These are phyloP conservation scores for Brotogeris chrysoptera DNA, from an alignment of 2,797 vertebrate genomes.

Conservation along the genomic window DNA sequence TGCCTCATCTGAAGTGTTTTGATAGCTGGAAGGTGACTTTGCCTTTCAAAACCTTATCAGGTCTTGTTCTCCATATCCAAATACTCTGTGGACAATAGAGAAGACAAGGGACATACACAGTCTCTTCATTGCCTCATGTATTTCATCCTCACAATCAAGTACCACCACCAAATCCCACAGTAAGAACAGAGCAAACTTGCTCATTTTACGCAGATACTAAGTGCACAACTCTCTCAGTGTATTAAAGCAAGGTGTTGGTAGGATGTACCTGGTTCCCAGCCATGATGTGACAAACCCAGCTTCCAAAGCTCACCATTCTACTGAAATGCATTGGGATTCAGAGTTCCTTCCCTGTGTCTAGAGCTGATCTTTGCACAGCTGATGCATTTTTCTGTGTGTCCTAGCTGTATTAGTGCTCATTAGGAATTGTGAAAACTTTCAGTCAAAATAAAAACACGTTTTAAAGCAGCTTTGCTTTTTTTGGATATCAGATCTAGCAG, in stretches of 20 bases:
- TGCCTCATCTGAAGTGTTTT: constrained; percentile 47
- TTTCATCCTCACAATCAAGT: not conserved
- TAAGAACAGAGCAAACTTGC: not conserved
- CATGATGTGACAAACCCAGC: not conserved
- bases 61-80: not conserved
- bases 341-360: not conserved
- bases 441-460: constrained; percentile 25
- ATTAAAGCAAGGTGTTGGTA: not conserved
- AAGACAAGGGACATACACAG: not conserved
- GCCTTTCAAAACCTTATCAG: constrained; percentile 34
- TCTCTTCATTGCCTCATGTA: accelerated
- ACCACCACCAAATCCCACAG: not conserved
- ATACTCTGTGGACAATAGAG: not conserved
- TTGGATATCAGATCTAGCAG: constrained; percentile 24
- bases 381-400: constrained; percentile 19
- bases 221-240: accelerated
- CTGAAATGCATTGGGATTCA: not conserved
- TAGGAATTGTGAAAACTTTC: constrained; percentile 24
- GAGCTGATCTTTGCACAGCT: not conserved
- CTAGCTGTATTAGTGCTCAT: not conserved
- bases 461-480: constrained; percentile 50
- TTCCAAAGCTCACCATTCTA: not conserved
- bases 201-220: not conserved
- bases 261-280: not conserved
- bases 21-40: constrained; percentile 57